Evolutionary conservation across 2,797 vertebrate genomes (phyloP).

Genomic region (Urosaurus nigricauda): DNA sequence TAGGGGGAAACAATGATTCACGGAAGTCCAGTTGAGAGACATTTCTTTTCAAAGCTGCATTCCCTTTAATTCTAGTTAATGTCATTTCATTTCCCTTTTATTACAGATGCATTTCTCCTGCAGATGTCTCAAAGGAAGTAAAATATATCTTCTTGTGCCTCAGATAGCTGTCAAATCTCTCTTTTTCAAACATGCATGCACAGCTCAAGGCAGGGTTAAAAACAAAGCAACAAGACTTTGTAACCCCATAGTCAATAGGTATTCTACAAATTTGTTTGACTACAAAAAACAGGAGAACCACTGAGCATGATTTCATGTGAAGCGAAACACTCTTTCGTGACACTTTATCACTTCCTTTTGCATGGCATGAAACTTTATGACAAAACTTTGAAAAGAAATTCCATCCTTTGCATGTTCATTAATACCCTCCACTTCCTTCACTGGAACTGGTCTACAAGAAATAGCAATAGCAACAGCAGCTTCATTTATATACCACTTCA

Average conservation of each 20-base stretch:
- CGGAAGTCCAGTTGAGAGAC: conserved; percentile 45
- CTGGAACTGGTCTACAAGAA: not conserved
- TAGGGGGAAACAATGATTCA: conserved; percentile 81
- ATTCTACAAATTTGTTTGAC: conserved; percentile 14
- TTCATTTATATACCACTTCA: no score
- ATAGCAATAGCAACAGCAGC: no score
- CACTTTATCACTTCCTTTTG: not conserved
- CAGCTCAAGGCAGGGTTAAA: conserved; percentile 31
- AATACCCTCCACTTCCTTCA: not conserved
- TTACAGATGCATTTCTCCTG: conserved; percentile 26
- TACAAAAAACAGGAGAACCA: not conserved
- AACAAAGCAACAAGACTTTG: conserved; percentile 22
- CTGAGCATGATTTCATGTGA: not conserved
- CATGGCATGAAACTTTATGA: not conserved
- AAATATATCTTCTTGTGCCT: conserved; percentile 55
- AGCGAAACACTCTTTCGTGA: not conserved
- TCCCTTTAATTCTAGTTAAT: conserved; percentile 12
- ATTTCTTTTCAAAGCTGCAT: not conserved
- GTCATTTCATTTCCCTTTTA: conserved; percentile 19
- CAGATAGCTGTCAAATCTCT: conserved; percentile 40
- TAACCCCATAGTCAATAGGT: conserved; percentile 17
- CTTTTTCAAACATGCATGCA: not conserved
- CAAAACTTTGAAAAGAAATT: conserved; percentile 5
- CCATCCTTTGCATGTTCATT: not conserved
- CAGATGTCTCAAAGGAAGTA: conserved; percentile 34